Percentiles rank a stretch among this genome's conserved stretches.
Evolutionary conservation across 2,113 vertebrate genomes (phyloP).

Genomic region (Gallinago jamesoni): DNA sequence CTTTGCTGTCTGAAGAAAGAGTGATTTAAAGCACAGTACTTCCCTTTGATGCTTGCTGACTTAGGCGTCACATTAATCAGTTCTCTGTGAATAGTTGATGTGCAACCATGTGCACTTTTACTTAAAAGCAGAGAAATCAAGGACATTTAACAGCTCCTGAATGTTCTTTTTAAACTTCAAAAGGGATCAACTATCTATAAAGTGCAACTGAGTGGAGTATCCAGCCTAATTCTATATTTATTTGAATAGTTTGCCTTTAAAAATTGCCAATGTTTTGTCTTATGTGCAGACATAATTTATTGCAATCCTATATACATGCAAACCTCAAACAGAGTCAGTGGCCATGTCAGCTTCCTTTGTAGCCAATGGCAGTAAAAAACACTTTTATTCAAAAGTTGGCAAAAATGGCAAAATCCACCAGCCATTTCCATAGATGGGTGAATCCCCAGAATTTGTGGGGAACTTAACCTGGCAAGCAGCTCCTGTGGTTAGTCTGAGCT

Average conservation of each 20-base stretch:
- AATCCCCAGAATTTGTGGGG: background rate
- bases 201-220: background rate
- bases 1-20: background rate
- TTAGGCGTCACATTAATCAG: background rate
- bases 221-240: background rate
- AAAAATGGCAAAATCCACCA: background rate
- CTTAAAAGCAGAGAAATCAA: conserved; percentile 35
- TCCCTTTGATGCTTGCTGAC: conserved; percentile 8
- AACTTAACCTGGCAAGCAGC: background rate
- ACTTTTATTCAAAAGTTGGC: background rate
- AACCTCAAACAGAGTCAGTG: background rate
- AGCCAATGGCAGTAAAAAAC: background rate
- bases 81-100: background rate
- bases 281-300: background rate
- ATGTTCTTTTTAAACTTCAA: background rate
- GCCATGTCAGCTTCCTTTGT: background rate
- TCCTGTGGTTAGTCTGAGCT: background rate
- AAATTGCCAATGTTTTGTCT: background rate
- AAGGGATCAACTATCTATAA: background rate
- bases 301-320: background rate
- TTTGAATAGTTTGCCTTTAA: background rate
- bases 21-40: background rate
- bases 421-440: background rate
- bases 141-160: background rate
- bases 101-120: background rate